Evolutionary conservation across 2,797 vertebrate genomes (phyloP).

Genomic region (Rhinogobio ventralis): DNA sequence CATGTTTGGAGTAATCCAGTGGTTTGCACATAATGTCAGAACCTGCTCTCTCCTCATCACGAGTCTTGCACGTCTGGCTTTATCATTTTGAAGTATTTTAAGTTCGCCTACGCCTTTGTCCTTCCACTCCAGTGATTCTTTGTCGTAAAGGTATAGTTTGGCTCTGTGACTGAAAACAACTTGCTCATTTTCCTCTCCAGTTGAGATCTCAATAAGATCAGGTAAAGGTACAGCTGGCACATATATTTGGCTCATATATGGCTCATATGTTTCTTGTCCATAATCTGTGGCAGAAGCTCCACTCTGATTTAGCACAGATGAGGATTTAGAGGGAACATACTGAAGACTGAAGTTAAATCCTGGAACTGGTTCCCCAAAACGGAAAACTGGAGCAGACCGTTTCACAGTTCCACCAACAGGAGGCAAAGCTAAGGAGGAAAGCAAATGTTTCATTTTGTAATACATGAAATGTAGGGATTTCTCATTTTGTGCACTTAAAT

Average conservation of each 20-base stretch:
- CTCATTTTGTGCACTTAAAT: neutral
- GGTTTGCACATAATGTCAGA: conserved; percentile 96
- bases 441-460: neutral
- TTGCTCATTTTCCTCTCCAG: conserved; percentile 95
- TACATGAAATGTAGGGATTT: neutral
- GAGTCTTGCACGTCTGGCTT: conserved; percentile 87
- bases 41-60: conserved; percentile 98
- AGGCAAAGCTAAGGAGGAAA: conserved; percentile 51
- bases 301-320: conserved; percentile 75
- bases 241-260: conserved; percentile 58
- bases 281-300: conserved; percentile 90
- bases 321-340: conserved; percentile 92
- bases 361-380: conserved; percentile 91
- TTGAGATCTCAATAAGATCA: conserved; percentile 90
- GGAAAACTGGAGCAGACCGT: conserved; percentile 77
- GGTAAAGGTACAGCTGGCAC: conserved; percentile 94
- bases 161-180: conserved; percentile 93
- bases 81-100: conserved; percentile 91
- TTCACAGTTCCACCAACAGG: neutral
- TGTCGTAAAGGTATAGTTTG: conserved; percentile 95
- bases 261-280: conserved; percentile 87
- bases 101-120: conserved; percentile 96
- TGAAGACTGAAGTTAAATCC: conserved; percentile 96
- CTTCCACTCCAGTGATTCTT: conserved; percentile 91
- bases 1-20: conserved; percentile 90